phyloP scores from a whole-genome alignment of 2,113 vertebrate species.

The Hippolais icterina region DNA sequence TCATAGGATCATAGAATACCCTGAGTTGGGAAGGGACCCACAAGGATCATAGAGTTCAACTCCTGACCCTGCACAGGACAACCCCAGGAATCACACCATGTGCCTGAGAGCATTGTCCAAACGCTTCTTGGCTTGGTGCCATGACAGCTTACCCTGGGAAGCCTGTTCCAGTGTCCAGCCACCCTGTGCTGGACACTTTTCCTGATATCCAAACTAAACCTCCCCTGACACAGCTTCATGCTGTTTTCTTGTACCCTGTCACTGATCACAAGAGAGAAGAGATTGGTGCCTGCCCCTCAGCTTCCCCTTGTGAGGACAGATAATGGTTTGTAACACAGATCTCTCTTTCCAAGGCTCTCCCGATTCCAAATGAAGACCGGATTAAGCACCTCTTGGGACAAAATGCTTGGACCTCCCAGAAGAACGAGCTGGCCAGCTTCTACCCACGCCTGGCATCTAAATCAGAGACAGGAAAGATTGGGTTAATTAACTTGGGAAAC shows the following conservation, averaged over 20 bases:
- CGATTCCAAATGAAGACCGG: constrained; percentile 78
- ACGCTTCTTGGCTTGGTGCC: not conserved
- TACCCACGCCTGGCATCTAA: constrained; percentile 79
- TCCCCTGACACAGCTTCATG: not conserved
- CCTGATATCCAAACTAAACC: not conserved
- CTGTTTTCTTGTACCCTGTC: not conserved
- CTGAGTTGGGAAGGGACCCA: not conserved
- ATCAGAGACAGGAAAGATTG: constrained; percentile 82
- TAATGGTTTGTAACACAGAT: not conserved
- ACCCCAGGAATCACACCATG: not conserved
- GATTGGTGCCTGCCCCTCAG: not conserved
- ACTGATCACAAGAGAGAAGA: not conserved
- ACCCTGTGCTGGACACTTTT: not conserved
- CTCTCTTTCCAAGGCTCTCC: constrained; percentile 71
- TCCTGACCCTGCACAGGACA: not conserved
- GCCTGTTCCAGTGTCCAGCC: not conserved
- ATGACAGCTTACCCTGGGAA: not conserved
- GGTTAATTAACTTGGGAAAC: constrained; percentile 83
- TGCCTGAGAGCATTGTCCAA: not conserved
- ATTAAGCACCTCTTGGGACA: constrained; percentile 82
- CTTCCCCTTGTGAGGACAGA: not conserved
- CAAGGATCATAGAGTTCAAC: not conserved
- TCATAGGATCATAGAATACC: not conserved
- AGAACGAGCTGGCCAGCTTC: constrained; percentile 77
- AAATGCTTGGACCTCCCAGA: constrained; percentile 83